Percentiles rank a stretch among this genome's conserved stretches.
Evolutionary conservation across 2,888 invertebrate species (phyloP).

Genomic region (Blomia tropicalis): DNA sequence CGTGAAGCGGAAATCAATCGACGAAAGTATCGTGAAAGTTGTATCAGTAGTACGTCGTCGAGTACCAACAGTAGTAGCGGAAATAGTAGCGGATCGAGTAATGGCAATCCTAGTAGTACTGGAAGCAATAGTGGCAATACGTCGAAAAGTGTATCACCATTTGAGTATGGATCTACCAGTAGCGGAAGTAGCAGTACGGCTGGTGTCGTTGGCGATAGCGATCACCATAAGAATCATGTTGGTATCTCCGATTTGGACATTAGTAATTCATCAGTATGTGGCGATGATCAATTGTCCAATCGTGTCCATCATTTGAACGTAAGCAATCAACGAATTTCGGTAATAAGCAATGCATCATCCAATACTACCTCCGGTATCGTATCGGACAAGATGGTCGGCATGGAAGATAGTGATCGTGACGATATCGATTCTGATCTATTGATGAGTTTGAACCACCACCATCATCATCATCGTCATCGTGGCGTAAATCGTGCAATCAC

Average conservation of each 20-base stretch:
- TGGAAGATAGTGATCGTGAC: conserved; percentile 53
- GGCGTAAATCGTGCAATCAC: neutral
- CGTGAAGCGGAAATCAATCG: conserved; percentile 53
- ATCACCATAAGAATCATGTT: too few relatives aligned
- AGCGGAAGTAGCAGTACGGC: neutral
- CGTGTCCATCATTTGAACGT: neutral
- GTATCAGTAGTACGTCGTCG: neutral
- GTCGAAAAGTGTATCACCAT: conserved; percentile 1
- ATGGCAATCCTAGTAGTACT: neutral
- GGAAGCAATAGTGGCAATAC: neutral
- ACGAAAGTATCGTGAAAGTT: conserved; percentile 18
- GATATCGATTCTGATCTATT: conserved; percentile 17
- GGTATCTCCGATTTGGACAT: conserved; percentile 3
- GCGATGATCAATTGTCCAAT: neutral
- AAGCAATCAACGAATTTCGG: conserved; percentile 61
- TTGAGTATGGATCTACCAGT: neutral
- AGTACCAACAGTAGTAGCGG: neutral
- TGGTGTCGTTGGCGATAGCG: neutral
- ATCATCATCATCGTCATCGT: neutral
- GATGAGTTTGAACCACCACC: conserved; percentile 1
- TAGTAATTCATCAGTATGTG: neutral
- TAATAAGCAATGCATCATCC: conserved; percentile 84
- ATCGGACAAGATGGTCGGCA: conserved; percentile 67
- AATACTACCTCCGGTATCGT: conserved; percentile 92
- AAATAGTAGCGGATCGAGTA: neutral